A percentile compares a stretch with the other conserved stretches of the same genome.
Conservation (phyloP, 1,140 invertebrate genomes). For the Drosophila jambulina region DNA sequence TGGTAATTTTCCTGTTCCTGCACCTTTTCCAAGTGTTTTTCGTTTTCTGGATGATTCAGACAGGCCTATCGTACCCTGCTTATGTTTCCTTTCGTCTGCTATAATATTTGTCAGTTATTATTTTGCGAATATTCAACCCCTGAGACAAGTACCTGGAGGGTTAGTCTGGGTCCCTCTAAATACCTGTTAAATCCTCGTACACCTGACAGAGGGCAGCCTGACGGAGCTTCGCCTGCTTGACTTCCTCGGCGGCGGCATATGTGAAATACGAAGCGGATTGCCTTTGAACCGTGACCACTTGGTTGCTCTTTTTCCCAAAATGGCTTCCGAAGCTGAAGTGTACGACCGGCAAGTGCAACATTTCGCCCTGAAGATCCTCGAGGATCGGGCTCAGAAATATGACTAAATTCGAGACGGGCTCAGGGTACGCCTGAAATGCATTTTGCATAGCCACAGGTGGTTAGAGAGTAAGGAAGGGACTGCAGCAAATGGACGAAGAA, state of each 20-base stretch:
- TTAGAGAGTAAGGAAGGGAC: not conserved
- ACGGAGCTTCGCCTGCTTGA: conserved; percentile 57
- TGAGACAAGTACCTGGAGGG: conserved; percentile 10
- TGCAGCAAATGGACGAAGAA: conserved; percentile 1
- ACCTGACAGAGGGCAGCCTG: conserved; percentile 67
- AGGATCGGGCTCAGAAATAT: conserved; percentile 61
- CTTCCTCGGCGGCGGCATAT: conserved; percentile 52
- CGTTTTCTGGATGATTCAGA: conserved; percentile 8
- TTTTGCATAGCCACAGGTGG: conserved; percentile 70
- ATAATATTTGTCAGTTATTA: conserved; percentile 1
- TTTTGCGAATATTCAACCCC: conserved; percentile 25
- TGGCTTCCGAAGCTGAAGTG: conserved; percentile 28
- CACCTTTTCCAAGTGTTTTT: conserved; percentile 31
- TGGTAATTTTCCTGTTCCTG: conserved; percentile 7
- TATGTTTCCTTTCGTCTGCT: conserved; percentile 11
- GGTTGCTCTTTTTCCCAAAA: conserved; percentile 24
- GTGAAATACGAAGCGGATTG: conserved; percentile 68
- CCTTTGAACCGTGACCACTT: conserved; percentile 64
- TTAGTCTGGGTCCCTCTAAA: conserved; percentile 7
- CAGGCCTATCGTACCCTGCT: conserved; percentile 20
- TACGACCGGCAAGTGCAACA: conserved; percentile 60
- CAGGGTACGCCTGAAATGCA: not conserved
- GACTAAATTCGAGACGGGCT: conserved; percentile 42
- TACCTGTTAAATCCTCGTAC: conserved; percentile 79
- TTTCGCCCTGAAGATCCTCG: conserved; percentile 44